Base-by-base conservation (phyloP, 2,888 invertebrate species). In the Melieria omissa region DNA sequence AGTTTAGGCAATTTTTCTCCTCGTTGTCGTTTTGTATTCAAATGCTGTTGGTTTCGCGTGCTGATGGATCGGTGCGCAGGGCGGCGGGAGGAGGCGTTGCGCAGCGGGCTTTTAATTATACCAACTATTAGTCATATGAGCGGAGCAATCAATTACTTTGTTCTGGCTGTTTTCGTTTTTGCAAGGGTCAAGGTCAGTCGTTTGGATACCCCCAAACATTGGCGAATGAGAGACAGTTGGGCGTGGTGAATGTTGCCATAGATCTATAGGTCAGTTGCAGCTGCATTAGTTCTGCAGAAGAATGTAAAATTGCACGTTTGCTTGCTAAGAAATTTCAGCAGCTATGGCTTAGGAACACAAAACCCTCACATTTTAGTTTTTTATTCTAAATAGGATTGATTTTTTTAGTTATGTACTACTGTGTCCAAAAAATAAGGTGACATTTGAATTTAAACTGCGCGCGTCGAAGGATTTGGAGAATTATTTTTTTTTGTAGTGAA, bases 181-280 rank as follows among this genome's bases (percentile, higher is more conserved):
- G 52, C 44, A 42, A 52, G 67, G 67, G 67, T 67, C 67, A 67
- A 67, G 67, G 67, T 61, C 67, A 67, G 67, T 60, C 49, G 61
- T n/a, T 52, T 67, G 52, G 67, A 67, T 44, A 57, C 29, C n/a
- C 2, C 12, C 16, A 5, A 58, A 29, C 47, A 66, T 67, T 61
- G 60, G 67, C 44, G n/a, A 60, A 67, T 14, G 45, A 57, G 4
- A 57, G 12, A 29, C 42, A 42, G 42, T 10, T 49, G 49, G 12
- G 9, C 49, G 12, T 49, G 49, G 49, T 10, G 9, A 12, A 49
- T 49, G 12, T 57, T 14, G 14, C 14, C 3, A 5, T 57, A 57
- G 9, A 10, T 41, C 9, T 41, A 57, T 57, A 58, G 9, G 9
- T 12, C 49, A 58, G 12, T 41, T 29, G 10, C 42, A 58, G 10